Evolutionary conservation across 2,888 invertebrate species (phyloP).

Genomic region (Folsomia manolachei): DNA sequence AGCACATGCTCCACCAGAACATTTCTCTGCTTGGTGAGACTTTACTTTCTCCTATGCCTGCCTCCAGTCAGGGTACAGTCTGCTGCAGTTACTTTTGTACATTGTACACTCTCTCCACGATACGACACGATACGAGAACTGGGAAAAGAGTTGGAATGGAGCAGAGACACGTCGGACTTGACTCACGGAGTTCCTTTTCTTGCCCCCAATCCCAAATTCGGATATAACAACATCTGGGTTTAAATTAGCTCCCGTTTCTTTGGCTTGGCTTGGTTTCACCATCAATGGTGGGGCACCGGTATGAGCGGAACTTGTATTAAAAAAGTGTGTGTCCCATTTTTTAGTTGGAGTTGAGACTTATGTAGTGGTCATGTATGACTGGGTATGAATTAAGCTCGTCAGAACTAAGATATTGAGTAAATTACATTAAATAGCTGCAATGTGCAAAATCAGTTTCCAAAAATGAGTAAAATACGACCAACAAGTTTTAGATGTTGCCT

Average conservation of each 20-base stretch:
- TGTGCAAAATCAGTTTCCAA: too few relatives aligned
- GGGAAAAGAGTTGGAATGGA: not conserved
- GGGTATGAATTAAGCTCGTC: too few relatives aligned
- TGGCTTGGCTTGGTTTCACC: conserved; percentile 1
- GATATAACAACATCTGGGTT: conserved; percentile 30
- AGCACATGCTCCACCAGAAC: conserved; percentile 51
- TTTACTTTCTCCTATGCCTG: not conserved
- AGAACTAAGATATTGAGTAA: too few relatives aligned
- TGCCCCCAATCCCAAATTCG: conserved; percentile 9
- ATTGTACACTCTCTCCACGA: not conserved
- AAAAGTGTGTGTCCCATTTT: too few relatives aligned
- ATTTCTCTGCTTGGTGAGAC: conserved; percentile 24
- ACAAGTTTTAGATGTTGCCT: too few relatives aligned
- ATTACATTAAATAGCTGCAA: too few relatives aligned
- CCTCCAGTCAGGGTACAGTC: not conserved
- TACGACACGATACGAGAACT: not conserved
- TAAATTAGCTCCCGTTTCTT: conserved; percentile 26
- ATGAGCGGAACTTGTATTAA: too few relatives aligned
- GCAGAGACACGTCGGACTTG: not conserved
- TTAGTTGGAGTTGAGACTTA: too few relatives aligned
- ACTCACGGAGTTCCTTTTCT: conserved; percentile 16
- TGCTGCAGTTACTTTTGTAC: not conserved
- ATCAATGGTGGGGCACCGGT: too few relatives aligned
- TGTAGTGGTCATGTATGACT: too few relatives aligned
- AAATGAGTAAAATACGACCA: too few relatives aligned